Base-by-base conservation (phyloP, 2,113 vertebrate genomes). In the Ochotona curzoniae region DNA sequence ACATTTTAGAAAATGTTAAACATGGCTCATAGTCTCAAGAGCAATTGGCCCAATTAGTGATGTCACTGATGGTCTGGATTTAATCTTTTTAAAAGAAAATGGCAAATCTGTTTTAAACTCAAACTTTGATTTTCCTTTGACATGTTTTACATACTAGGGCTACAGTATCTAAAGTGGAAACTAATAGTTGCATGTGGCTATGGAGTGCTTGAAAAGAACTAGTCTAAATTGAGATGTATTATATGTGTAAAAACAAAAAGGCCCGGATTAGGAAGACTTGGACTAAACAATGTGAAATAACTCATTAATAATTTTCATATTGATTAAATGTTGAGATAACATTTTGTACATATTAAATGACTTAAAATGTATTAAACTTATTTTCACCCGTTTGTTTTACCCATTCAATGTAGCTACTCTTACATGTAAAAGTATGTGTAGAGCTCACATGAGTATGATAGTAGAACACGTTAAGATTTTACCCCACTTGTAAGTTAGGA, bases 41-140 rank as follows among this genome's bases (percentile, higher is more conserved):
- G 63, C 26, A 47, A 54, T 30, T 57, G 44, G 13, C 21, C 11
- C 70, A 38, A 12, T 61, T 28, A 96, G n/a, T 2, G 1, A 26
- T 44, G 73, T 83, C 51, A 18, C 49, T 76, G 57, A 91, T 38
- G 67, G 81, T 83, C 91, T 94, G 54, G 32, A 69, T 80, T 78
- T 83, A 51, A 87, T 63, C 89, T 87, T 90, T 94, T 73, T 54
- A 32, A 90, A n/a, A 54, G 17, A 90, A n/a, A n/a, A n/a, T n/a
- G 30, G 71, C 63, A 94, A 89, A 64, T 49, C 20, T 86, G 21
- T 74, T 84, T 89, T 8, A 91, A 54, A 18, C 47, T 61, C 90
- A n/a, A 49, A 54, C 15, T 66, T 93, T 80, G 73, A 67, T 49
- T 82, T 95, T 91, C 54, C 73, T 93, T 81, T 81, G 70, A 38